Evolutionary conservation across 2,797 vertebrate genomes (phyloP), one percentile per base, ranked within the genome.

Genomic region (Poeciliopsis gracilis): DNA sequence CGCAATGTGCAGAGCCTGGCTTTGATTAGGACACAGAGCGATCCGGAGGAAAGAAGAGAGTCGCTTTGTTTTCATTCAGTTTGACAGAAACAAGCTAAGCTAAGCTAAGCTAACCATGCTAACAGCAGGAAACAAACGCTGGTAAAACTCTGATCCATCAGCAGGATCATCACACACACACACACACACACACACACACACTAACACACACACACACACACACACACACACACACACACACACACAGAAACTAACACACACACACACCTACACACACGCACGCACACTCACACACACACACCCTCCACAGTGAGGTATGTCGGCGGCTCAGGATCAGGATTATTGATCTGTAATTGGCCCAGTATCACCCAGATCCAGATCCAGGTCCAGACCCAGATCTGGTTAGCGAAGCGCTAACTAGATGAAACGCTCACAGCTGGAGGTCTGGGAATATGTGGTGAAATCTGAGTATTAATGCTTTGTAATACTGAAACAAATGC

Each of bases 1-100:
- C 92, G 92, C 91, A 87, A 92, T 92, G 93, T 93, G 89, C 92
- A 89, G 84, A 90, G 89, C 87, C 91, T 93, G 89, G 88, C 86
- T 92, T 91, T 92, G 92, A 94, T 93, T 91, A 93, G 90, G 88
- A 93, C 85, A 90, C 85, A 36, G 12, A 80, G 80, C 76, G 51
- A 78, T 59, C 66, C 72, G 72, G 1, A 2, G 73, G 61, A 33
- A 80, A 33, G 11, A 53, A 67, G 71, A 69, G 53, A 49, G 25
- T 12, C n/a, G 82, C 70, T 63, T 47, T 76, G 81, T 74, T 38
- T 80, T 43, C 23, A 83, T 43, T 73, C 46, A 36, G 30, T 51
- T 72, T 51, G 23, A 4, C 5, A 36, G 1, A n/a, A 47, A 20
- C n/a, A 46, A 8, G 23, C 43, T 18, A 63, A 33, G 4, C 49